Percentiles rank a stretch among this genome's conserved stretches.
These are phyloP conservation scores for Cryptocephalus moraei DNA, from an alignment of 2,888 invertebrate genomes.

Conservation along the genomic window DNA sequence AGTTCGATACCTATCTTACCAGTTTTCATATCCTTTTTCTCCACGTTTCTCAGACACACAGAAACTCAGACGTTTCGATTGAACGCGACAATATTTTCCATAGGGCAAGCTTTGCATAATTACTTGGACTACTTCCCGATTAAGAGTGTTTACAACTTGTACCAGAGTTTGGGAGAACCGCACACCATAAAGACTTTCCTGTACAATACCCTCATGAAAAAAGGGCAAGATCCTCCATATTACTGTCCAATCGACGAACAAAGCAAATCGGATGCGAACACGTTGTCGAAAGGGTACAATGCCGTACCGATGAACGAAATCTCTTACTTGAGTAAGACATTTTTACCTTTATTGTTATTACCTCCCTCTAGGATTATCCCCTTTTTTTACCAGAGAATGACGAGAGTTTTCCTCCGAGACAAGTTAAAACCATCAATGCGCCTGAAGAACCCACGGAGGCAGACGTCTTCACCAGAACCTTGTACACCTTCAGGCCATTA, in stretches of 20 bases:
- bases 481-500: constrained; percentile 26
- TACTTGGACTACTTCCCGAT: constrained; percentile 24
- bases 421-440: too few relatives aligned
- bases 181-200: constrained; percentile 23
- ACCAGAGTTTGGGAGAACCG: constrained; percentile 25
- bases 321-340: too few relatives aligned
- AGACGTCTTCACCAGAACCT: constrained; percentile 10
- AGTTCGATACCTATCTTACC: too few relatives aligned
- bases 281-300: constrained; percentile 6
- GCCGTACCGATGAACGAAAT: constrained; percentile 2
- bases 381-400: too few relatives aligned
- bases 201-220: constrained; percentile 15
- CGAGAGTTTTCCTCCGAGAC: too few relatives aligned
- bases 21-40: too few relatives aligned
- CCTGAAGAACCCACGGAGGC: too few relatives aligned
- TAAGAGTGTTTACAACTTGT: constrained; percentile 22
- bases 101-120: constrained; percentile 19
- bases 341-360: too few relatives aligned
- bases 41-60: too few relatives aligned
- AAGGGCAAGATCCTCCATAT: constrained; percentile 16
- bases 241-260: constrained; percentile 9
- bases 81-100: constrained; percentile 1
- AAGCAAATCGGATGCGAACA: not conserved
- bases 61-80: too few relatives aligned
- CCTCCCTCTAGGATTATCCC: too few relatives aligned